Evolutionary conservation across 2,888 invertebrate species (phyloP).

Genomic region (Hyppa rectilinea): DNA sequence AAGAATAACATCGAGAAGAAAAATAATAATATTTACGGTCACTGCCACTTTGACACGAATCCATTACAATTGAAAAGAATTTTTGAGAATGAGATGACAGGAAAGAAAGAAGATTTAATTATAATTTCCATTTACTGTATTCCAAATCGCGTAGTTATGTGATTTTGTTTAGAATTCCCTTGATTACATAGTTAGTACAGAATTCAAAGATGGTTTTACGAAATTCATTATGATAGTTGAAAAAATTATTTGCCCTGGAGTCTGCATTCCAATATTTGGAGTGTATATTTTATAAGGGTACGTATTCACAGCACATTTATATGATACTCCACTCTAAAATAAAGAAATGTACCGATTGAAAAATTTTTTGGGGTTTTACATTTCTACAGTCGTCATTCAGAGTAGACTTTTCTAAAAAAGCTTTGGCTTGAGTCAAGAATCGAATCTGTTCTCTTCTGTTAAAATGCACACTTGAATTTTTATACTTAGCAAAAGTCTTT

Average conservation of each 20-base stretch:
- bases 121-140: constrained; percentile 17
- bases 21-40: neutral
- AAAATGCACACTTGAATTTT: too few species aligned
- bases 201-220: constrained; percentile 45
- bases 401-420: too few species aligned
- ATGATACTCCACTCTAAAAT: neutral
- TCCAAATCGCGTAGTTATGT: constrained; percentile 59
- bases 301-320: constrained; percentile 16
- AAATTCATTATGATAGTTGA: constrained; percentile 43
- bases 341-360: neutral
- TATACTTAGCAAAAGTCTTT: too few species aligned
- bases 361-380: neutral
- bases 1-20: neutral
- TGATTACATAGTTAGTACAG: constrained; percentile 32
- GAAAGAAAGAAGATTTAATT: constrained; percentile 17
- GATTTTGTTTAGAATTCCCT: constrained; percentile 19
- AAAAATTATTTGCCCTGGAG: constrained; percentile 18
- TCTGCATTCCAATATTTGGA: constrained; percentile 52
- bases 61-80: constrained; percentile 21
- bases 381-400: neutral
- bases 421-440: too few species aligned
- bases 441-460: too few species aligned
- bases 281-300: constrained; percentile 37
- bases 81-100: constrained; percentile 61
- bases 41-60: constrained; percentile 29